These are phyloP conservation scores for Hipposideros larvatus DNA, from an alignment of 2,797 vertebrate species.

Conservation along the genomic window DNA sequence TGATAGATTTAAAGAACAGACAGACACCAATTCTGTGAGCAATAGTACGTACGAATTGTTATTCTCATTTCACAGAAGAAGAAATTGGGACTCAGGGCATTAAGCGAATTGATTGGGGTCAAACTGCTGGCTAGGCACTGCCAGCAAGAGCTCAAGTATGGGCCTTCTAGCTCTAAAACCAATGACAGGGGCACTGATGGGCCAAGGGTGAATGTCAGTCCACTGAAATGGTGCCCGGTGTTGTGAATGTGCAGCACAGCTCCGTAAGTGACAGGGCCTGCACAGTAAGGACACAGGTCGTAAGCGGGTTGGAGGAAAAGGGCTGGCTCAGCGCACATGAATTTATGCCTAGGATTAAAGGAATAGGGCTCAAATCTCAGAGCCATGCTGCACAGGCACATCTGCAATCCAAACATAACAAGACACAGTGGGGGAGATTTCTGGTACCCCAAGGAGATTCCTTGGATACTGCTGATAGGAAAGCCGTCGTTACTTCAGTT, in stretches of 20 bases:
- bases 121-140: background rate
- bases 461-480: background rate
- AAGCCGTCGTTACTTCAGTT: background rate
- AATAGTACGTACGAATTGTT: background rate
- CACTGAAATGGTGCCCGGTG: background rate
- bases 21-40: background rate
- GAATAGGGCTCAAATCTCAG: background rate
- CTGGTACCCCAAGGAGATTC: background rate
- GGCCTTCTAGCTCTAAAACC: background rate
- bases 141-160: background rate
- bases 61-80: conserved; percentile 15
- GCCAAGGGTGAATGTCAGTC: background rate
- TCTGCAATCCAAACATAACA: background rate
- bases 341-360: background rate
- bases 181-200: background rate
- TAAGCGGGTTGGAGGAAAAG: background rate
- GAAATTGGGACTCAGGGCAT: conserved; percentile 2
- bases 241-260: background rate
- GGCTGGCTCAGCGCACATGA: background rate
- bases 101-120: background rate
- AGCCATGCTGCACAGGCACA: background rate
- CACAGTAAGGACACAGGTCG: background rate
- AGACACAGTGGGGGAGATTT: background rate
- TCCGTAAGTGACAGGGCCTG: background rate
- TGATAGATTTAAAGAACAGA: background rate